These are phyloP conservation scores for Montipora efflorescens DNA, from an alignment of 64 coral and sea anemone species.

Conservation along the genomic window DNA sequence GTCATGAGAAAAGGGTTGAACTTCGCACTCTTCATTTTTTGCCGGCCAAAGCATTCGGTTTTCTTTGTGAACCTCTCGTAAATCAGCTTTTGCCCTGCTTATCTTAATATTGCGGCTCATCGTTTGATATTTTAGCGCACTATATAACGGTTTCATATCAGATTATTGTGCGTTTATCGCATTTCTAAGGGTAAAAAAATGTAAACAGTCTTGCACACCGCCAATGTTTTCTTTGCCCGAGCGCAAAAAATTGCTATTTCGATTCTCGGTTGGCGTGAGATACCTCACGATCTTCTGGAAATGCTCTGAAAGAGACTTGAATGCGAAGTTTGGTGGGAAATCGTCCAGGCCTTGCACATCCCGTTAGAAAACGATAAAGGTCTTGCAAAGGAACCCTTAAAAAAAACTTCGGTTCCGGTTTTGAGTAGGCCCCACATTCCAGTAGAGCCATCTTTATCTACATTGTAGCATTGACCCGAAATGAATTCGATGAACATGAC, in stretches of 20 bases:
- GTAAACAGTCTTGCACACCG: constrained; percentile 9
- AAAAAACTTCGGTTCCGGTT: too few relatives aligned
- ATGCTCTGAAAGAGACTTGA: not conserved
- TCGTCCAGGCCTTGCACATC: too few relatives aligned
- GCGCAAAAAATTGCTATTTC: not conserved
- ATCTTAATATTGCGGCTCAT: constrained; percentile 45
- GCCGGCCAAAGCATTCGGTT: not conserved
- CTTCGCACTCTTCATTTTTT: constrained; percentile 3
- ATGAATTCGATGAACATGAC: not conserved
- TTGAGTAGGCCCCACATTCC: too few relatives aligned
- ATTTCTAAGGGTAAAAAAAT: constrained; percentile 35
- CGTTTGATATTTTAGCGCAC: constrained; percentile 48
- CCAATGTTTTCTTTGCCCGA: not conserved
- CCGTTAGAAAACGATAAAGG: too few relatives aligned
- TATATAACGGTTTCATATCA: constrained; percentile 44
- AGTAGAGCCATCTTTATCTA: too few relatives aligned
- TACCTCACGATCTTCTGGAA: too few relatives aligned
- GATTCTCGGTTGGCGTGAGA: not conserved
- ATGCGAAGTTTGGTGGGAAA: not conserved
- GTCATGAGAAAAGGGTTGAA: not conserved
- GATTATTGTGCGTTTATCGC: constrained; percentile 26
- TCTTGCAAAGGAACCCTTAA: too few relatives aligned
- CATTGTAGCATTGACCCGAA: too few relatives aligned
- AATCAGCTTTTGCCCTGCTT: constrained; percentile 36
- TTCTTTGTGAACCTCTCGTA: not conserved